Conservation (phyloP, 2,797 vertebrate genomes). For the Enteromius trimaculatus region DNA sequence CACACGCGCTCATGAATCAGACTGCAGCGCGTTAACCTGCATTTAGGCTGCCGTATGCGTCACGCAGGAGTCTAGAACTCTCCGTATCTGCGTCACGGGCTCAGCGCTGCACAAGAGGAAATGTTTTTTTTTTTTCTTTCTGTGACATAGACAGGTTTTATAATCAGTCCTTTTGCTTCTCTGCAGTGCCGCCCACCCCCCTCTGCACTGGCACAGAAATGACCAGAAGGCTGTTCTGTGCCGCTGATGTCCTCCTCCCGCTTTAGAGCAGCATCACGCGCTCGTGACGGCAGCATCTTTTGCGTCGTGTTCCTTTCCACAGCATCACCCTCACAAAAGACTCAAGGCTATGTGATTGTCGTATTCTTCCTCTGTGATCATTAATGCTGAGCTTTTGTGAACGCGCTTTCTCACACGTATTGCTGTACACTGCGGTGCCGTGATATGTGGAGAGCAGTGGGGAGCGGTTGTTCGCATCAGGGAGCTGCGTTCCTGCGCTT, state of each 20-base stretch:
- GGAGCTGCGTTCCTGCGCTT: neutral
- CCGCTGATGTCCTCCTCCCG: slow-evolving; percentile 28
- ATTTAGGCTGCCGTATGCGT: slow-evolving; percentile 48
- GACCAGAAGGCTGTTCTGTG: slow-evolving; percentile 52
- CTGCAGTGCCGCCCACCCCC: slow-evolving; percentile 40
- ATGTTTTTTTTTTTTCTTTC: slow-evolving; percentile 34
- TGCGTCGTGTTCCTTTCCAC: slow-evolving; percentile 41
- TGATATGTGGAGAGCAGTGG: neutral
- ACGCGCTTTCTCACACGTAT: slow-evolving; percentile 13
- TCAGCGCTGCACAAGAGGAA: slow-evolving; percentile 38
- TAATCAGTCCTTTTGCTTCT: slow-evolving; percentile 42
- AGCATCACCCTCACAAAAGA: slow-evolving; percentile 46
- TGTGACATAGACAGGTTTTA: slow-evolving; percentile 59
- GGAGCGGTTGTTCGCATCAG: neutral
- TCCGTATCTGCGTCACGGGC: slow-evolving; percentile 56
- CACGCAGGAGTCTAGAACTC: slow-evolving; percentile 45
- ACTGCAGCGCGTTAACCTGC: slow-evolving; percentile 40
- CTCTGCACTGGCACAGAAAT: slow-evolving; percentile 44
- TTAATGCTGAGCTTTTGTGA: slow-evolving; percentile 4
- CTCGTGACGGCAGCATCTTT: slow-evolving; percentile 58
- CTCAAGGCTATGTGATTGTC: slow-evolving; percentile 38
- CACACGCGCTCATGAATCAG: slow-evolving; percentile 48
- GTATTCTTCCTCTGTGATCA: neutral
- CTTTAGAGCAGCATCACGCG: slow-evolving; percentile 59
- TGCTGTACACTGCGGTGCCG: neutral